phyloP scores from a whole-genome alignment of 2,113 vertebrate species.

The Reinhardtius hippoglossoides region DNA sequence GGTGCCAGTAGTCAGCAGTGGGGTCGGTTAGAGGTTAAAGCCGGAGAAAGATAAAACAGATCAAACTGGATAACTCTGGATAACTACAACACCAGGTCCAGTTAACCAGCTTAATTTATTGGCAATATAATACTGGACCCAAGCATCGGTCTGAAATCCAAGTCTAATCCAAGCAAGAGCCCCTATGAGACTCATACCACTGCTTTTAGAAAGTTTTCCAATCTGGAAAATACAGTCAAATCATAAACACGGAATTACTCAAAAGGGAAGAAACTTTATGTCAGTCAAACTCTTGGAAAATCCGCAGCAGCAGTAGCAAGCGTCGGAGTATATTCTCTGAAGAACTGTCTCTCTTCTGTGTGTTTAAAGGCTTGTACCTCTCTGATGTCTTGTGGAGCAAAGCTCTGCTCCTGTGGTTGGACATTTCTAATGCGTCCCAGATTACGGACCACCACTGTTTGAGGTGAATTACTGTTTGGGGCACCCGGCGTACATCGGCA shows the following conservation, averaged over 20 bases:
- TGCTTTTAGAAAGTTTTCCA: slow-evolving; percentile 1
- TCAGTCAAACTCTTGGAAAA: background rate
- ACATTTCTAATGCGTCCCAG: slow-evolving; percentile 60
- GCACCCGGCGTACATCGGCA: slow-evolving; percentile 51
- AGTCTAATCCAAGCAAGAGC: background rate
- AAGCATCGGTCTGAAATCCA: background rate
- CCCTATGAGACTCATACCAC: too few species aligned
- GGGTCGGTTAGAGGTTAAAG: background rate
- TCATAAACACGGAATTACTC: slow-evolving; percentile 1
- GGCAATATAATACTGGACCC: background rate
- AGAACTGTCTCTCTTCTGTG: slow-evolving; percentile 8
- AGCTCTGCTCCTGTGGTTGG: slow-evolving; percentile 50
- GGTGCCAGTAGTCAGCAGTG: background rate
- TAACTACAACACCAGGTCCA: background rate
- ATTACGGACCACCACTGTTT: slow-evolving; percentile 70
- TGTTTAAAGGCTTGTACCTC: slow-evolving; percentile 33
- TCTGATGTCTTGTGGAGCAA: slow-evolving; percentile 41
- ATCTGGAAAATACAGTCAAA: background rate
- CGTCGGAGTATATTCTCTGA: slow-evolving; percentile 3
- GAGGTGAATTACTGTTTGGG: slow-evolving; percentile 57
- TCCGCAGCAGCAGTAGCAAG: slow-evolving; percentile 16
- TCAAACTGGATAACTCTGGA: background rate
- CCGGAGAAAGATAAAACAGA: background rate
- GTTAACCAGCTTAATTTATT: background rate
- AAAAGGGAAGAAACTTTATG: slow-evolving; percentile 2